Base-by-base conservation (phyloP, 1,140 invertebrate genomes). In the Artemia franciscana region DNA sequence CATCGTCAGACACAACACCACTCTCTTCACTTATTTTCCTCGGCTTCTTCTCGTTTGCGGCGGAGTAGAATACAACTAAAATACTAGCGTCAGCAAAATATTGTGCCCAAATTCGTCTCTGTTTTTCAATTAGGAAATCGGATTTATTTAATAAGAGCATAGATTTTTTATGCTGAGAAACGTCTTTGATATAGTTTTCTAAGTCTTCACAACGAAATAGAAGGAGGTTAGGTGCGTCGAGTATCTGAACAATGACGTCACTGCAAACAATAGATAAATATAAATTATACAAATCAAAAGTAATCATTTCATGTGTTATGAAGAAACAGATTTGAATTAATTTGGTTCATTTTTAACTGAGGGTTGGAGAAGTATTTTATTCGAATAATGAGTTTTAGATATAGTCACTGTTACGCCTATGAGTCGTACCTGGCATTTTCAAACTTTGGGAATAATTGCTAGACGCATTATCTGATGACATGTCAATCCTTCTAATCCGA, bases 191-290 rank as follows among this genome's bases (percentile, higher is more conserved):
- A 77, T 98, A 98, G 9, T 74, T 77, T 69, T 95, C 92, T n/a
- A 99, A 75, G 76, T 99, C 96, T 69, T 84, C 79, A 75, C 87
- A 97, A 15, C 86, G 82, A 67, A 97, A 99, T 0, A 99, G 73
- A 26, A 97, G 72, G 2, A 95, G 95, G 79, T 98, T 97, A 67
- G 96, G 78, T 1, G 90, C 92, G 78, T 99, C 96, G 0, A 98
- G 83, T 67, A 98, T 91, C 71, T 98, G 91, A 9, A 98, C 82
- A 26, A 98, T 76, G 57, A 98, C 79, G 76, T 99, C 91, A 70
- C 91, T 93, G 67, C 59, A 70, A 67, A 24, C 67, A 63, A 57
- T n/a, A 65, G 24, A 63, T 62, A 60, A 63, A 58, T 26, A 61
- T 9, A 18, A 61, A 1, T 3, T 58, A 21, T 58, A 2, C 27